These are phyloP conservation scores for Zaprionus tsacasi DNA, from an alignment of 1,140 invertebrate genomes.

Conservation along the genomic window DNA sequence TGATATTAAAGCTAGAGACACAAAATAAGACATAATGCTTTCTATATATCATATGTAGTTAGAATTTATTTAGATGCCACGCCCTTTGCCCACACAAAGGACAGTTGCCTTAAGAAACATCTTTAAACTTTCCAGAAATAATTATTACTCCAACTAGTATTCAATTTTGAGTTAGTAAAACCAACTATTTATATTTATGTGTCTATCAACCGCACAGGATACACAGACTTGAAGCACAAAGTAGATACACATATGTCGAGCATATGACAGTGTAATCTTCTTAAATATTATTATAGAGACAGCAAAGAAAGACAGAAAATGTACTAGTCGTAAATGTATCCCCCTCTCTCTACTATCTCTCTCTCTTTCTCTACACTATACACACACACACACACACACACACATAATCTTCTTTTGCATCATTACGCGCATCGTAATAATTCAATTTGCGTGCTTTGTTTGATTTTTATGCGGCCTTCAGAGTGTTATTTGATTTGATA, in stretches of 20 bases:
- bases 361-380: background rate
- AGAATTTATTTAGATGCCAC: too few species aligned
- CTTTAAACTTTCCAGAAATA: too few species aligned
- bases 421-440: slow-evolving; percentile 15
- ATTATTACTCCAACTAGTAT: background rate
- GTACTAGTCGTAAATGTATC: background rate
- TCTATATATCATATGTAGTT: too few species aligned
- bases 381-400: background rate
- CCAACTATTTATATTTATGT: background rate
- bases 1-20: too few species aligned
- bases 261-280: slow-evolving; percentile 41
- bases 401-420: slow-evolving; percentile 15
- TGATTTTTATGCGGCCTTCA: slow-evolving; percentile 8
- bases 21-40: too few species aligned
- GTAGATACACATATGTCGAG: slow-evolving; percentile 14
- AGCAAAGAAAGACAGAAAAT: background rate
- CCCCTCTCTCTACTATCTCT: background rate
- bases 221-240: background rate
- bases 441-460: slow-evolving; percentile 21
- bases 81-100: too few species aligned
- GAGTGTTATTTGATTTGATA: slow-evolving; percentile 3
- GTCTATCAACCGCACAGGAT: background rate
- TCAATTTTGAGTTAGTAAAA: background rate
- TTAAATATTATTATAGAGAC: slow-evolving; percentile 31
- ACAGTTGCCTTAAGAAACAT: too few species aligned